Evolutionary conservation across 2,888 invertebrate genomes (phyloP).

Genomic region (Hypomecis punctinalis): DNA sequence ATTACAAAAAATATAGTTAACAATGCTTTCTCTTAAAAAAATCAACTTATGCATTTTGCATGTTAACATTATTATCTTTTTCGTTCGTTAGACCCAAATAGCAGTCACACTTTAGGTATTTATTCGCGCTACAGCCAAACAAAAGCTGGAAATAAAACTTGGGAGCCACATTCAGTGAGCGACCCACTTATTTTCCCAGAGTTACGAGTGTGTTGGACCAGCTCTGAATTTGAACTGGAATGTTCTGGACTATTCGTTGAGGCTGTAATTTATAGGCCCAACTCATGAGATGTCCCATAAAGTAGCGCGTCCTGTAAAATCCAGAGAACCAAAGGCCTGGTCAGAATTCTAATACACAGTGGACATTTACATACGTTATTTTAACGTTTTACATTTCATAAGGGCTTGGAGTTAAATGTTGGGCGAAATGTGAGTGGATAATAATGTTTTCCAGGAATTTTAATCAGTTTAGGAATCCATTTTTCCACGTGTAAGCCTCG

Average conservation of each 20-base stretch:
- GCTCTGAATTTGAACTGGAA: slow-evolving; percentile 32
- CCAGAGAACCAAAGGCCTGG: not conserved
- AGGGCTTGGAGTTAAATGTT: not conserved
- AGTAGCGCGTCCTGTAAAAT: slow-evolving; percentile 5
- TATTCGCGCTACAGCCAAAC: slow-evolving; percentile 1
- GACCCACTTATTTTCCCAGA: slow-evolving; percentile 27
- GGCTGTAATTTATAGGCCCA: slow-evolving; percentile 26
- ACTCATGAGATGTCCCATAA: slow-evolving; percentile 22
- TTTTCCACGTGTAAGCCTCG: not conserved
- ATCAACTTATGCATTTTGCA: too few species aligned
- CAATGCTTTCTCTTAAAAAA: too few species aligned
- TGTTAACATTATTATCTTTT: not conserved
- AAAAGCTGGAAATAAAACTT: slow-evolving; percentile 28
- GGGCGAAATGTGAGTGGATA: not conserved
- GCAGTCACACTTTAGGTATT: not conserved
- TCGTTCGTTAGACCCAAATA: slow-evolving; percentile 1
- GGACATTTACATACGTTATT: not conserved
- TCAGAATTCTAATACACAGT: slow-evolving; percentile 4
- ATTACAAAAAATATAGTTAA: too few species aligned
- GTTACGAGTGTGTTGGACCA: slow-evolving; percentile 30
- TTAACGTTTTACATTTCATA: not conserved
- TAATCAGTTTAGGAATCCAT: not conserved
- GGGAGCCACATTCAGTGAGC: slow-evolving; percentile 25
- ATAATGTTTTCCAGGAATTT: not conserved
- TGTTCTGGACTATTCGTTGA: slow-evolving; percentile 30